A percentile compares a stretch with the other conserved stretches of the same genome.
Conservation (phyloP, 2,888 invertebrate species). For the Encarsia formosa region DNA sequence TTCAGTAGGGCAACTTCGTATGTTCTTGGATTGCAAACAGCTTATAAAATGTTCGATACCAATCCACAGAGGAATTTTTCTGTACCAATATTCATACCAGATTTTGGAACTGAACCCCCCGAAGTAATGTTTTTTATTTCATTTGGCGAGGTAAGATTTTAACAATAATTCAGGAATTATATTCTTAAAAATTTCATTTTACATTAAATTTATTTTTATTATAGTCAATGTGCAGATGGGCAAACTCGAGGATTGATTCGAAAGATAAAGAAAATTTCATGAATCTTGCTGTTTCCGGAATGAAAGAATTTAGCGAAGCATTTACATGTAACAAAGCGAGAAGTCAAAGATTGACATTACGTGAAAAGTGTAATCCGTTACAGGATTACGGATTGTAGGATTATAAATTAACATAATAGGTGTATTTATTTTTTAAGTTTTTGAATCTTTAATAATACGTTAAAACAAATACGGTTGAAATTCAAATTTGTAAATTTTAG, state of each 20-base stretch:
- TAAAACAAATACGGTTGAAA: too few species aligned
- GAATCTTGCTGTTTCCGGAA: conserved; percentile 10
- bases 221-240: conserved; percentile 9
- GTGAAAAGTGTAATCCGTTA: conserved; percentile 11
- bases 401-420: too few species aligned
- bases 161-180: not conserved
- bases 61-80: too few species aligned
- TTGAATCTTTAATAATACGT: too few species aligned
- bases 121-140: too few species aligned
- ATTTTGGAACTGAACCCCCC: conserved; percentile 16
- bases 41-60: conserved; percentile 5
- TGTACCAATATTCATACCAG: conserved; percentile 11
- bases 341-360: not conserved
- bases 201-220: not conserved
- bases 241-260: not conserved
- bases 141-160: conserved; percentile 16
- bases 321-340: conserved; percentile 11
- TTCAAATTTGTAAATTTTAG: too few species aligned
- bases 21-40: conserved; percentile 7
- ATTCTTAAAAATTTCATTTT: not conserved
- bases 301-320: conserved; percentile 6
- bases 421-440: too few species aligned
- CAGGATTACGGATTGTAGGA: too few species aligned
- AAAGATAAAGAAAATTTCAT: conserved; percentile 2
- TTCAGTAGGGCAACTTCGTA: conserved; percentile 5